Evolutionary conservation across 35 echinoderm and acorn worm genomes (phyloP).

Genomic region (Lytechinus pictus): DNA sequence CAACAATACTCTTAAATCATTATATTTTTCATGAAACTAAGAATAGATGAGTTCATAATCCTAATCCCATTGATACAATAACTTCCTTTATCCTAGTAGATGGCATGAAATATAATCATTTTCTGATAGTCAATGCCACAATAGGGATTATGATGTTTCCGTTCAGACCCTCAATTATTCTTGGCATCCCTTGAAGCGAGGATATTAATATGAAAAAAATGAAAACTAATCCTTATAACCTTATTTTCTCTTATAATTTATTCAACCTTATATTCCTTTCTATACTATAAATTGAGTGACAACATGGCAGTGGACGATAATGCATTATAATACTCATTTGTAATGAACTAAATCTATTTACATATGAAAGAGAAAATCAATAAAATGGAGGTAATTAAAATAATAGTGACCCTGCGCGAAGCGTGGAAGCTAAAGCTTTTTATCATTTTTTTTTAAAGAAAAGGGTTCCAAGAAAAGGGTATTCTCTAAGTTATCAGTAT

Average conservation of each 20-base stretch:
- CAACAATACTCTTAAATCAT: neutral
- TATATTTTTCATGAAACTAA: neutral
- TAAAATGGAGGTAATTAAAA: no score
- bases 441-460: no score
- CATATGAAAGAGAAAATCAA: no score
- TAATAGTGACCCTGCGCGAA: no score
- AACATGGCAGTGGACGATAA: no score
- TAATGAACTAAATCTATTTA: no score
- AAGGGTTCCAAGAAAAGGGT: no score
- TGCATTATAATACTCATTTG: no score
- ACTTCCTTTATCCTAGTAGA: neutral
- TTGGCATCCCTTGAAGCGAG: neutral
- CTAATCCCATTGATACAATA: neutral
- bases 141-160: neutral
- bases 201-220: neutral
- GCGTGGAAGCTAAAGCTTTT: no score
- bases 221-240: neutral
- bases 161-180: neutral
- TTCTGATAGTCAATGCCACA: neutral
- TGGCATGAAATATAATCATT: neutral
- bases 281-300: no score
- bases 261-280: no score
- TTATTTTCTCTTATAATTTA: neutral
- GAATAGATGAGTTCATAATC: neutral
- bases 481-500: no score